These are phyloP conservation scores for Mionectes olivaceus DNA, from an alignment of 2,797 vertebrate genomes.

Conservation along the genomic window DNA sequence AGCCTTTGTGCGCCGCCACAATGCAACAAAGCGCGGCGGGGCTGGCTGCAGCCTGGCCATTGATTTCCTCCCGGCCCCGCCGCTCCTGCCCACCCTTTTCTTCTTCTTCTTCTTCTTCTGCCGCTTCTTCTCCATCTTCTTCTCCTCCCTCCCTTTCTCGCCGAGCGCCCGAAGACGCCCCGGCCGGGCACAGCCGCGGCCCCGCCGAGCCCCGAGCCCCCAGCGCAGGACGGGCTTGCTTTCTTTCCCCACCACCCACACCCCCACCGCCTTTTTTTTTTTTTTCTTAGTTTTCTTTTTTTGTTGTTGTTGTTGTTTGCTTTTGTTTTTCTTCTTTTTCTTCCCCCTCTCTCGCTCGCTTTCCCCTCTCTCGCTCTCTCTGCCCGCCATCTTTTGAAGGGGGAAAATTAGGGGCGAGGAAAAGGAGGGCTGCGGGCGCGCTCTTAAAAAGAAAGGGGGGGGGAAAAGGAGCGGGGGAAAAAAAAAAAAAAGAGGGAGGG, in stretches of 20 bases:
- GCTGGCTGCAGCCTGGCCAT: constrained; percentile 61
- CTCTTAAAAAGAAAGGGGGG: background rate
- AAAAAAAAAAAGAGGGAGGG: no score
- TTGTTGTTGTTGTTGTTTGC: no score
- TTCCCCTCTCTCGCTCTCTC: no score
- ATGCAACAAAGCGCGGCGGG: constrained; percentile 87
- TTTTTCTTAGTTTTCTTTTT: no score
- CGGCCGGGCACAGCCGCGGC: background rate
- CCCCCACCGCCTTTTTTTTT: background rate
- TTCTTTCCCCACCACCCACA: background rate
- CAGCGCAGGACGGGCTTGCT: constrained; percentile 38
- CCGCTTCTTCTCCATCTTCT: constrained; percentile 31
- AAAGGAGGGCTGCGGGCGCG: background rate
- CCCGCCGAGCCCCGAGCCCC: background rate
- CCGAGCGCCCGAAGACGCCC: background rate
- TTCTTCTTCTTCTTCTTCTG: background rate
- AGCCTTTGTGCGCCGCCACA: constrained; percentile 86
- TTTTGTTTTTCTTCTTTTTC: no score
- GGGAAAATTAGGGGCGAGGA: constrained; percentile 67
- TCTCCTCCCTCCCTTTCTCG: background rate
- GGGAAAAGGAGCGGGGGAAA: no score
- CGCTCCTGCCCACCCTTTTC: constrained; percentile 28
- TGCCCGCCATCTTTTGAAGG: constrained; percentile 88
- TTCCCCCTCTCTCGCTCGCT: constrained; percentile 69
- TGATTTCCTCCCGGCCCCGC: constrained; percentile 52